phyloP scores from a whole-genome alignment of 1,140 invertebrate genomes.

The Elymnias hypermnestra region DNA sequence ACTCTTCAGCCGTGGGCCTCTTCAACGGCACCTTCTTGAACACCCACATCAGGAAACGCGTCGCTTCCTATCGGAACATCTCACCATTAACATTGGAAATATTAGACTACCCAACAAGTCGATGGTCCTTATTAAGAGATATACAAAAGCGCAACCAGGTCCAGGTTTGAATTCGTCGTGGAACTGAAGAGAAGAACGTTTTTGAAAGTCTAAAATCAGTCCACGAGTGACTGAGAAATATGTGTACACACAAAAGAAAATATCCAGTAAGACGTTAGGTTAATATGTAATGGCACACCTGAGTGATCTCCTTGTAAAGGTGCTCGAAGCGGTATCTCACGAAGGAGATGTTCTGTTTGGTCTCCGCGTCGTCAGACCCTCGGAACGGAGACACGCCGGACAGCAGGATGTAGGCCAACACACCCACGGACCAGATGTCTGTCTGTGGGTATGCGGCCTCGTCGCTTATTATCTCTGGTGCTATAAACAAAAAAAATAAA shows the following conservation, averaged over 20 bases:
- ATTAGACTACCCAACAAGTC: no score
- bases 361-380: conserved; percentile 88
- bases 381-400: conserved; percentile 96
- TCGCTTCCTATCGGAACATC: conserved; percentile 64
- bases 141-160: no score
- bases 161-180: no score
- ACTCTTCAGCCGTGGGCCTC: conserved; percentile 94
- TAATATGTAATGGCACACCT: no score
- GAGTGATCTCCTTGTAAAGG: conserved; percentile 95
- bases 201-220: no score
- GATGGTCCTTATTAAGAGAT: no score
- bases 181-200: no score
- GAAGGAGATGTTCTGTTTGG: conserved; percentile 92
- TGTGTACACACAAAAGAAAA: no score
- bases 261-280: no score
- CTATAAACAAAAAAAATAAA: conserved; percentile 59
- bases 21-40: conserved; percentile 97
- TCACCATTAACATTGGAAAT: no score
- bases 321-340: conserved; percentile 96
- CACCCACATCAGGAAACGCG: conserved; percentile 95
- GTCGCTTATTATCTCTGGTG: conserved; percentile 94
- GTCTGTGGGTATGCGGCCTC: conserved; percentile 90
- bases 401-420: conserved; percentile 94
- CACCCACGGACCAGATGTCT: conserved; percentile 97
- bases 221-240: no score